Evolutionary conservation across 1,140 invertebrate species (phyloP).

Genomic region (Cotesia glomerata): DNA sequence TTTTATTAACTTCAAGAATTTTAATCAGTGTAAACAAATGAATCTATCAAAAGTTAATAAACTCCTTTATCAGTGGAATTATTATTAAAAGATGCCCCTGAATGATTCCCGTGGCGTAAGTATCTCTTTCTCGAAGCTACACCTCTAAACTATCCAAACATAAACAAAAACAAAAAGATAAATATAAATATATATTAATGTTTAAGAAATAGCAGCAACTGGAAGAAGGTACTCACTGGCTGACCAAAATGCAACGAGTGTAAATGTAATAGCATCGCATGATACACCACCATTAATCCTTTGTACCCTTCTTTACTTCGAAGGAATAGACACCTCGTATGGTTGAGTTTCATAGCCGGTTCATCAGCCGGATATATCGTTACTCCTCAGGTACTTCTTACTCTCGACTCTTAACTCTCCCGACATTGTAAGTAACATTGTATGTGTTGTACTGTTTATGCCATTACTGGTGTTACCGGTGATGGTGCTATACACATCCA

Average conservation of each 20-base stretch:
- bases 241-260: constrained; percentile 31
- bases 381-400: constrained; percentile 17
- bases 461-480: not conserved
- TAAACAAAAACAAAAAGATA: too few species aligned
- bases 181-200: not conserved
- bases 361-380: constrained; percentile 51
- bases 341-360: constrained; percentile 51
- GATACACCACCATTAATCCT: constrained; percentile 53
- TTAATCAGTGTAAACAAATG: too few species aligned
- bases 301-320: constrained; percentile 49
- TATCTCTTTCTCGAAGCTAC: too few species aligned
- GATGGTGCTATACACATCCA: too few species aligned
- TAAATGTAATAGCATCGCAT: constrained; percentile 51
- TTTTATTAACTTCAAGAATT: too few species aligned
- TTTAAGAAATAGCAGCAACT: too few species aligned
- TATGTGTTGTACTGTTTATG: too few species aligned
- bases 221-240: not conserved
- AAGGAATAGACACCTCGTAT: constrained; percentile 54
- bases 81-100: too few species aligned
- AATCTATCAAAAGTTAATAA: too few species aligned
- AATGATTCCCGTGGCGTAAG: too few species aligned
- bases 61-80: too few species aligned
- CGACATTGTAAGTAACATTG: not conserved
- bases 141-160: too few species aligned
- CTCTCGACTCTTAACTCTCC: not conserved